phyloP scores from a whole-genome alignment of 2,113 vertebrate species.

The Xiphophorus maculatus region DNA sequence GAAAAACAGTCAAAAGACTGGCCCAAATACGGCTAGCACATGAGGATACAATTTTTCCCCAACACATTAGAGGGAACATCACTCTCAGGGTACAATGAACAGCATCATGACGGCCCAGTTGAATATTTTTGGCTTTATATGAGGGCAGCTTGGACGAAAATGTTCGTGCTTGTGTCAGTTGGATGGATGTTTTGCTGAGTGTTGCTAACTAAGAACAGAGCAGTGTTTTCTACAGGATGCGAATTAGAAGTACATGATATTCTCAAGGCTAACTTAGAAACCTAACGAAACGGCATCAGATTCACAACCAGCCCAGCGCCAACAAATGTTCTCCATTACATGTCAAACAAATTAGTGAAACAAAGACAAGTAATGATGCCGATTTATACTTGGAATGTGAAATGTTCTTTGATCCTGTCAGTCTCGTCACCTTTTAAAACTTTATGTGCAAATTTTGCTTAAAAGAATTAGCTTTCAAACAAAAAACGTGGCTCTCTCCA shows the following conservation, averaged over 20 bases:
- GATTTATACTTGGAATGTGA: neutral
- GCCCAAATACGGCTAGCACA: conserved; percentile 23
- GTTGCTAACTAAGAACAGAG: conserved; percentile 48
- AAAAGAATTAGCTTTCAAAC: conserved; percentile 2
- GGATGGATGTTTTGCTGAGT: conserved; percentile 33
- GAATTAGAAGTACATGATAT: conserved; percentile 38
- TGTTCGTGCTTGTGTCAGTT: conserved; percentile 41
- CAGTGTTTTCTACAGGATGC: conserved; percentile 16
- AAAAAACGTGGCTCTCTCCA: neutral
- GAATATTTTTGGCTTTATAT: conserved; percentile 25
- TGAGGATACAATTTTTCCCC: conserved; percentile 34
- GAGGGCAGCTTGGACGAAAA: conserved; percentile 6
- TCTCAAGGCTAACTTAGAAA: conserved; percentile 35
- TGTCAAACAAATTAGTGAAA: conserved; percentile 10
- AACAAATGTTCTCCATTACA: conserved; percentile 47
- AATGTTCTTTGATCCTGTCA: neutral
- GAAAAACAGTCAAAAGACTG: conserved; percentile 24
- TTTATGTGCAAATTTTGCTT: conserved; percentile 3
- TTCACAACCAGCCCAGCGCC: conserved; percentile 26
- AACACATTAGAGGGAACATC: conserved; percentile 36
- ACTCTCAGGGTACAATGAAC: conserved; percentile 41
- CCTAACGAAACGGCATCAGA: conserved; percentile 28
- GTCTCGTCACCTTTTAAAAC: neutral
- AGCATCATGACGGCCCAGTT: conserved; percentile 4
- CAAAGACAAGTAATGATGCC: conserved; percentile 25